Evolutionary conservation across 92 coral and sea anemone genomes (phyloP).

Genomic region (Heteractis magnifica): DNA sequence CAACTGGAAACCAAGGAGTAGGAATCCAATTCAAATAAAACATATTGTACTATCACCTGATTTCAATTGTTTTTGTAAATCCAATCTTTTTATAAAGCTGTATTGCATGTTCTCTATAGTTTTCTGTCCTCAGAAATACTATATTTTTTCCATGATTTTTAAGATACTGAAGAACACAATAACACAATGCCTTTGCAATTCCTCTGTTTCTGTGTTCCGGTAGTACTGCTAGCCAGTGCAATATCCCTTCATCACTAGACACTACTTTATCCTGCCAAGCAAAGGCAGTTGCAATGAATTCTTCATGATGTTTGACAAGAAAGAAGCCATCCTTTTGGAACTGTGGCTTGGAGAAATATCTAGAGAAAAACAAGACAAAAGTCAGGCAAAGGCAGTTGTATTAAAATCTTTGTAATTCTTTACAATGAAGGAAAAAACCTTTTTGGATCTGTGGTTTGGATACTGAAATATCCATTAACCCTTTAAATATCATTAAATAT

Average conservation of each 20-base stretch:
- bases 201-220: conserved; percentile 59
- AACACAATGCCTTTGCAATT: conserved; percentile 46
- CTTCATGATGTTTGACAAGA: conserved; percentile 42
- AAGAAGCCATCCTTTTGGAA: conserved; percentile 65
- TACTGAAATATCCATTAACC: neutral
- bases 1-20: too few species aligned
- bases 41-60: neutral
- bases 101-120: conserved; percentile 37
- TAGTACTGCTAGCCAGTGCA: conserved; percentile 74
- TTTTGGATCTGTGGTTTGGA: too few species aligned
- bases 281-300: conserved; percentile 57
- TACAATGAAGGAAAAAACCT: too few species aligned
- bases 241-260: conserved; percentile 22
- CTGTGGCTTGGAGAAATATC: conserved; percentile 51
- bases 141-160: conserved; percentile 48
- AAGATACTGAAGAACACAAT: conserved; percentile 40
- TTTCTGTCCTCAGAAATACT: conserved; percentile 41
- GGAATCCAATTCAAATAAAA: too few species aligned
- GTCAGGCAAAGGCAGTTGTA: too few species aligned
- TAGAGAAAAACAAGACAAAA: neutral
- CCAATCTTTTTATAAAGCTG: conserved; percentile 50
- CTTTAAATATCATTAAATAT: neutral
- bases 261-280: conserved; percentile 62
- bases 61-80: conserved; percentile 13
- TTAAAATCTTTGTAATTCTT: too few species aligned